Percentiles rank a stretch among this genome's conserved stretches.
Conservation (phyloP, 2,888 invertebrate species). For the Ferdinandea cuprea region DNA sequence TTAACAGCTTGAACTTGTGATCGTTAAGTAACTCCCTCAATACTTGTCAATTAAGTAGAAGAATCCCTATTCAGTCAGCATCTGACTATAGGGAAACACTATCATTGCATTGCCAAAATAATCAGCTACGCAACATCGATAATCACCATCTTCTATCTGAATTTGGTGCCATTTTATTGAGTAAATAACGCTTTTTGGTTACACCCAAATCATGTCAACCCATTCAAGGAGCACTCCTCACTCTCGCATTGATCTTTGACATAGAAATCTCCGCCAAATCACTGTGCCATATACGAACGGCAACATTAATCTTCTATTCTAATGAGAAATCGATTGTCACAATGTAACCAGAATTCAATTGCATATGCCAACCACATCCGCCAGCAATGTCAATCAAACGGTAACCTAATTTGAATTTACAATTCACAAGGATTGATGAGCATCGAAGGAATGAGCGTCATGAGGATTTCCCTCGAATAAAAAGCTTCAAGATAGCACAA, state of each 20-base stretch:
- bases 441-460: slow-evolving; percentile 47
- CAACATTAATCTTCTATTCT: slow-evolving; percentile 74
- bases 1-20: too few species aligned
- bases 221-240: slow-evolving; percentile 17
- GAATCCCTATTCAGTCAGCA: background rate
- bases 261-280: slow-evolving; percentile 58
- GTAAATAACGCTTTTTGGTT: slow-evolving; percentile 38
- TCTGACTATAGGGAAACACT: background rate
- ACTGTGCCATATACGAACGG: slow-evolving; percentile 42
- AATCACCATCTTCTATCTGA: slow-evolving; percentile 32
- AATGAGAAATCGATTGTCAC: slow-evolving; percentile 75
- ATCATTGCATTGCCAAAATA: slow-evolving; percentile 3
- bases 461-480: slow-evolving; percentile 45
- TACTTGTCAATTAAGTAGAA: too few species aligned
- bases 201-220: slow-evolving; percentile 47
- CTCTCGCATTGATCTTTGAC: slow-evolving; percentile 45
- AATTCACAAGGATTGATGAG: slow-evolving; percentile 74
- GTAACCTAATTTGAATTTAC: slow-evolving; percentile 74
- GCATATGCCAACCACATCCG: slow-evolving; percentile 74
- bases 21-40: too few species aligned
- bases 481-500: slow-evolving; percentile 45
- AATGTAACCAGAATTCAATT: slow-evolving; percentile 75
- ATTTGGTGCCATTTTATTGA: slow-evolving; percentile 34
- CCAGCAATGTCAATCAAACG: slow-evolving; percentile 72
- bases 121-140: slow-evolving; percentile 18